phyloP scores from a whole-genome alignment of 2,797 vertebrate genomes.

The Syndactyla subalaris region DNA sequence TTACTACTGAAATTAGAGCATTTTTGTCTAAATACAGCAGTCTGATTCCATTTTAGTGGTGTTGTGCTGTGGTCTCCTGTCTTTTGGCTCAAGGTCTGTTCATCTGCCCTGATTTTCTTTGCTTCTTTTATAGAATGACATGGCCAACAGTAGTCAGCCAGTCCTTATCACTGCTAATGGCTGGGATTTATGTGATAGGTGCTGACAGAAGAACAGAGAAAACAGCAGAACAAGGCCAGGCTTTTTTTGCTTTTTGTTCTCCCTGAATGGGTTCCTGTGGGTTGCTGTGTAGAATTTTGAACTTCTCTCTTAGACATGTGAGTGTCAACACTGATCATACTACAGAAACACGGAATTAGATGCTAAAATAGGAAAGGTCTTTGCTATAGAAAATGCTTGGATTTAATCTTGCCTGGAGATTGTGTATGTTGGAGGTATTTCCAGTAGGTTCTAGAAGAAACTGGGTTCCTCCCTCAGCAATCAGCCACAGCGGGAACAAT shows the following conservation, averaged over 20 bases:
- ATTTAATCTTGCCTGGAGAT: not conserved
- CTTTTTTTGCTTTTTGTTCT: accelerated
- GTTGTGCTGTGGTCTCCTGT: not conserved
- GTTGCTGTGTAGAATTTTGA: not conserved
- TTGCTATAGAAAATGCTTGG: not conserved
- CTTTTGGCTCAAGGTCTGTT: not conserved
- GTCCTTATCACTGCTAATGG: not conserved
- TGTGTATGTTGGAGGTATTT: not conserved
- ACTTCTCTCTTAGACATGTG: not conserved
- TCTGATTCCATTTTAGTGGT: not conserved
- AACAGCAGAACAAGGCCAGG: not conserved
- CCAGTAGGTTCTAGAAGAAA: not conserved
- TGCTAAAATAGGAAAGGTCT: not conserved
- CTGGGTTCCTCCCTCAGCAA: not conserved
- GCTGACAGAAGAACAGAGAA: not conserved
- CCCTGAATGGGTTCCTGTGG: not conserved
- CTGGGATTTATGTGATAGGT: not conserved
- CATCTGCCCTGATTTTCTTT: not conserved
- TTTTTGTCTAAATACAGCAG: not conserved
- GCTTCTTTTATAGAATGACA: not conserved
- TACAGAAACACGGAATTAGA: not conserved
- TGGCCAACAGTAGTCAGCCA: not conserved
- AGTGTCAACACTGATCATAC: not conserved
- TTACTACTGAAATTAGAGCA: accelerated
- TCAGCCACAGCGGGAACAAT: not conserved